Conservation (phyloP, 2,797 vertebrate genomes). For the Gymnoscopelus braueri region DNA sequence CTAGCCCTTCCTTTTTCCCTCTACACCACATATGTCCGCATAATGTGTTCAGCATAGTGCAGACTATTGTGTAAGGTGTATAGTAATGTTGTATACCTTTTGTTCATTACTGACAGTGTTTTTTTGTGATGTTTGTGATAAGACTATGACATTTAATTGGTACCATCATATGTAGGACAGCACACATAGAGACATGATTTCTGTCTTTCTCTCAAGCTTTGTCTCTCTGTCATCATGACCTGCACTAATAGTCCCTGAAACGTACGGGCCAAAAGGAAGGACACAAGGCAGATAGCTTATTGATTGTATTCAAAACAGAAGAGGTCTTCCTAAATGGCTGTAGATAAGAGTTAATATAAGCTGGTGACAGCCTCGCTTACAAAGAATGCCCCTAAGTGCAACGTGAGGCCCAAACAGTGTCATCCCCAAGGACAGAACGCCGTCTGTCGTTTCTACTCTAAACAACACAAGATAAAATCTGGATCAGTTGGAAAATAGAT, state of each 20-base stretch:
- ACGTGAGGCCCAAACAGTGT: slow-evolving; percentile 5
- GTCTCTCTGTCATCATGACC: neutral
- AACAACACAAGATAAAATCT: slow-evolving; percentile 42
- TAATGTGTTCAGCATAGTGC: too few relatives aligned
- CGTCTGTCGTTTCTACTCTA: slow-evolving; percentile 32
- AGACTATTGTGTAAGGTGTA: too few relatives aligned
- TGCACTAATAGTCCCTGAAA: too few relatives aligned
- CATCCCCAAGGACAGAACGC: slow-evolving; percentile 27
- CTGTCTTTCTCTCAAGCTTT: neutral
- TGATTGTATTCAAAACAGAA: slow-evolving; percentile 31
- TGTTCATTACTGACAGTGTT: too few relatives aligned
- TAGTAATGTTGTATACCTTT: too few relatives aligned
- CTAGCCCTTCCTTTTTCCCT: too few relatives aligned
- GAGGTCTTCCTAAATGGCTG: slow-evolving; percentile 19
- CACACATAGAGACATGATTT: too few relatives aligned
- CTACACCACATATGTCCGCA: too few relatives aligned
- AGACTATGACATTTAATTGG: too few relatives aligned
- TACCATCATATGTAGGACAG: too few relatives aligned
- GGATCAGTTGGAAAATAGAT: neutral
- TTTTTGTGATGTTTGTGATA: too few relatives aligned
- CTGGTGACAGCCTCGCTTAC: slow-evolving; percentile 1
- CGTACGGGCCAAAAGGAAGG: neutral
- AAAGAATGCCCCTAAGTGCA: slow-evolving; percentile 6
- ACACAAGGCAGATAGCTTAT: neutral
- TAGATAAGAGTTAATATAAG: slow-evolving; percentile 33